phyloP scores from a whole-genome alignment of 2,113 vertebrate genomes.

The Cairina moschata region DNA sequence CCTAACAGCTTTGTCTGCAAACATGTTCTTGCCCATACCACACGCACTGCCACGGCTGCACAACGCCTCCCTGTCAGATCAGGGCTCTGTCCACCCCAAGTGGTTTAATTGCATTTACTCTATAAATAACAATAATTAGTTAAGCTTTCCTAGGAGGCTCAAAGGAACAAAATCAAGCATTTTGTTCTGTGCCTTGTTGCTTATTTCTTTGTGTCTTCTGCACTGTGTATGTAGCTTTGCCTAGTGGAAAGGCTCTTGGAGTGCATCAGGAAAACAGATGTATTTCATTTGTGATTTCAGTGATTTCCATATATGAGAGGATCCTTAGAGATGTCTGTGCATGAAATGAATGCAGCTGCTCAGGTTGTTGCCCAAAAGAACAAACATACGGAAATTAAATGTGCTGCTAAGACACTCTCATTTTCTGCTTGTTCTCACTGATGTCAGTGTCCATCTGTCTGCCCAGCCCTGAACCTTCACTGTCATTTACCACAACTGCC shows the following conservation, averaged over 20 bases:
- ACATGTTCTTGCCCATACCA: background rate
- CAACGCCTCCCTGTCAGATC: background rate
- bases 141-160: background rate
- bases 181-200: constrained; percentile 1
- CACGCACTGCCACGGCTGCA: background rate
- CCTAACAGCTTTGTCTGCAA: background rate
- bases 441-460: constrained; percentile 16
- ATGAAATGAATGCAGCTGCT: constrained; percentile 45
- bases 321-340: constrained; percentile 35
- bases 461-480: background rate
- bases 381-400: constrained; percentile 18
- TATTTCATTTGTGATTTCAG: constrained; percentile 45
- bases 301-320: constrained; percentile 33
- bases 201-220: background rate
- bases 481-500: background rate
- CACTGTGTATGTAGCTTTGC: background rate
- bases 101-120: constrained; percentile 23
- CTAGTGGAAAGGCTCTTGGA: background rate
- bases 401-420: background rate
- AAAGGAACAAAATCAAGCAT: background rate
- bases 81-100: background rate
- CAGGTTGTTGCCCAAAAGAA: constrained; percentile 30
- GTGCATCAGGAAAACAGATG: constrained; percentile 9
- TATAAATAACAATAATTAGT: constrained; percentile 9
- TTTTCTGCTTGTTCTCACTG: constrained; percentile 19